Percentiles rank a stretch among this genome's conserved stretches.
phyloP scores from a whole-genome alignment of 2,797 vertebrate genomes.

The Potorous gilbertii region DNA sequence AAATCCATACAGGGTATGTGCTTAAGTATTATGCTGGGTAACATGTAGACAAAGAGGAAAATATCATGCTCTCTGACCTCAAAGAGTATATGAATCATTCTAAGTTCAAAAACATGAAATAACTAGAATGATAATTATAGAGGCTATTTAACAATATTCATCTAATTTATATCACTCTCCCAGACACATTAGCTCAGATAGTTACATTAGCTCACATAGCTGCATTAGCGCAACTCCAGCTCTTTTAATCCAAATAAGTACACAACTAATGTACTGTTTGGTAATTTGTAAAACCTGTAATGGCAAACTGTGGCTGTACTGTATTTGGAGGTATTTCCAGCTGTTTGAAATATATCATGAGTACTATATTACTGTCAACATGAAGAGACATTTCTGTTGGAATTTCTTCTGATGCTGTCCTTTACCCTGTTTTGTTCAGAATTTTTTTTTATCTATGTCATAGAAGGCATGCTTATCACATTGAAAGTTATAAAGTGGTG shows the following conservation, averaged over 20 bases:
- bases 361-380: background rate
- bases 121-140: background rate
- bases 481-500: background rate
- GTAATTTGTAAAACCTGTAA: background rate
- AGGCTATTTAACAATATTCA: background rate
- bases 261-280: background rate
- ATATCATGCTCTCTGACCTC: background rate
- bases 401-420: background rate
- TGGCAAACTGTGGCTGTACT: background rate
- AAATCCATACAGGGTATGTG: background rate
- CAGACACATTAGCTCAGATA: background rate
- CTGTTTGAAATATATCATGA: background rate
- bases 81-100: background rate
- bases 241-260: background rate
- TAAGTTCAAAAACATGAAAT: background rate
- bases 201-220: background rate
- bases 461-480: background rate
- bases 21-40: background rate
- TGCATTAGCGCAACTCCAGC: background rate
- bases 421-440: background rate
- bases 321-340: background rate
- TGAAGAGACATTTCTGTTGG: background rate
- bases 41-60: background rate
- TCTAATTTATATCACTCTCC: background rate
- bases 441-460: background rate